phyloP scores from a whole-genome alignment of 2,113 vertebrate genomes.

The Anguilla japonica region DNA sequence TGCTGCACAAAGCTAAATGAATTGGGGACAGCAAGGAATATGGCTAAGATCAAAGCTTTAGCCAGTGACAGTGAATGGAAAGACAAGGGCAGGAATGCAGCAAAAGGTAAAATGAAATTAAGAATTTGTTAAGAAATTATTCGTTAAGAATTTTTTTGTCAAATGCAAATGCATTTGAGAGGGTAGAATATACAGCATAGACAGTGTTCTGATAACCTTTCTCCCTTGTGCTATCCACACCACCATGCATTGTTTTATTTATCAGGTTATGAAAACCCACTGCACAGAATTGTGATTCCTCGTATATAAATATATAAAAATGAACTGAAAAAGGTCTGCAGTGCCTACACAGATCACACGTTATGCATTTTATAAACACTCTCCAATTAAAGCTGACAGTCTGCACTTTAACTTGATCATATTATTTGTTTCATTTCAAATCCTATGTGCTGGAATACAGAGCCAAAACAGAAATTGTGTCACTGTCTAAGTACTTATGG shows the following conservation, averaged over 20 bases:
- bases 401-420: too few relatives aligned
- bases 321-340: too few relatives aligned
- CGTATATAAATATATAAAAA: too few relatives aligned
- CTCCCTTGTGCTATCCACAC: background rate
- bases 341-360: too few relatives aligned
- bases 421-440: too few relatives aligned
- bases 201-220: background rate
- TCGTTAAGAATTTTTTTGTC: background rate
- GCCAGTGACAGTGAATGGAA: background rate
- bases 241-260: background rate
- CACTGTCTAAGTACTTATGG: too few relatives aligned
- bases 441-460: too few relatives aligned
- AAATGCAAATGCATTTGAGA: background rate
- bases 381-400: too few relatives aligned
- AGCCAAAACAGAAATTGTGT: too few relatives aligned
- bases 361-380: too few relatives aligned
- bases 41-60: background rate
- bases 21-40: background rate
- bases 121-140: background rate
- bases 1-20: background rate
- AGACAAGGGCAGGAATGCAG: background rate
- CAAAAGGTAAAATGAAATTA: background rate
- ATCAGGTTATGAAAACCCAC: background rate
- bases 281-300: too few relatives aligned
- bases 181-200: too few relatives aligned